phyloP scores from a whole-genome alignment of 1,140 invertebrate genomes.

The Amyelois transitella region DNA sequence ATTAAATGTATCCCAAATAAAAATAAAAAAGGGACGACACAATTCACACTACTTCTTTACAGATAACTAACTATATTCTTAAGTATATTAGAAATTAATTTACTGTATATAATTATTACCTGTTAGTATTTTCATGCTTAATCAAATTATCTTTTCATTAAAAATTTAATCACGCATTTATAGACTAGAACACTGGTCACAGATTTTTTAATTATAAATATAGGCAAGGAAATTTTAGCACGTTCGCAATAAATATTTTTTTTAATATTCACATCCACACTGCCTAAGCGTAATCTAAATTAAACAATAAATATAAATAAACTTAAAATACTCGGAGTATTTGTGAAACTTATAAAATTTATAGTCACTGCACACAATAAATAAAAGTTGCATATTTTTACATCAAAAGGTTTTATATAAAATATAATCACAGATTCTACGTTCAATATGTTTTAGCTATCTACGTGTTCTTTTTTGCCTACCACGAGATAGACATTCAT shows the following conservation, averaged over 20 bases:
- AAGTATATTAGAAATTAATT: neutral
- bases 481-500: conserved; percentile 90
- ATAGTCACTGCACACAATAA: conserved; percentile 33
- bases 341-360: conserved; percentile 24
- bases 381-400: conserved; percentile 35
- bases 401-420: conserved; percentile 54
- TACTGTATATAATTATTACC: neutral
- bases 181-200: conserved; percentile 62
- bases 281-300: conserved; percentile 13
- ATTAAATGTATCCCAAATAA: neutral
- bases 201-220: conserved; percentile 30
- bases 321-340: conserved; percentile 26
- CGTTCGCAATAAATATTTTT: conserved; percentile 11
- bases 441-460: conserved; percentile 38
- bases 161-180: neutral
- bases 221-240: conserved; percentile 55
- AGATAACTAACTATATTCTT: neutral
- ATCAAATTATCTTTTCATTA: neutral
- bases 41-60: neutral
- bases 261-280: conserved; percentile 14
- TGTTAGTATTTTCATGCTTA: neutral
- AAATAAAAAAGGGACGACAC: conserved; percentile 1
- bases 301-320: conserved; percentile 23
- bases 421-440: conserved; percentile 72
- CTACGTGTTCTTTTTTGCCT: conserved; percentile 67